Evolutionary conservation across 2,797 vertebrate genomes (phyloP).

Genomic region (Sebastes minor): DNA sequence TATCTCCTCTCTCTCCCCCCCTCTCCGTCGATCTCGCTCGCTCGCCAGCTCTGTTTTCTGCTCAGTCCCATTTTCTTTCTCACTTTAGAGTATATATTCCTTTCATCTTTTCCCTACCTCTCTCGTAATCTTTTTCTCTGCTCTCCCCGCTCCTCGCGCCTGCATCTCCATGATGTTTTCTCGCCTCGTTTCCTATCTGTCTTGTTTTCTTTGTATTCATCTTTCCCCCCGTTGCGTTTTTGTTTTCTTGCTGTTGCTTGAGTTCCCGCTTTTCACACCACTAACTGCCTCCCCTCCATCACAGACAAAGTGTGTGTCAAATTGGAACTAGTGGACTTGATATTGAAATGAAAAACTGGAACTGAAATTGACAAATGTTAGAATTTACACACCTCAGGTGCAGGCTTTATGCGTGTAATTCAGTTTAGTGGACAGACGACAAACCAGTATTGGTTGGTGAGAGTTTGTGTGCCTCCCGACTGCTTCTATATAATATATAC

Average conservation of each 20-base stretch:
- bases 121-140: constrained; percentile 16
- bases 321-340: constrained; percentile 14
- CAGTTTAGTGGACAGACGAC: neutral
- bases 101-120: constrained; percentile 17
- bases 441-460: neutral
- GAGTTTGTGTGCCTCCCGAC: neutral
- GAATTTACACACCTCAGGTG: constrained; percentile 11
- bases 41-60: constrained; percentile 21
- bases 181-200: constrained; percentile 29
- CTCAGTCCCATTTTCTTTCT: constrained; percentile 31
- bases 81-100: constrained; percentile 1
- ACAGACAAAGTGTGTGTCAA: constrained; percentile 30
- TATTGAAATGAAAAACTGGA: constrained; percentile 49
- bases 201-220: constrained; percentile 45
- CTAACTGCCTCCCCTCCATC: constrained; percentile 8
- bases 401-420: neutral
- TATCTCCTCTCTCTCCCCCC: constrained; percentile 54
- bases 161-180: constrained; percentile 29
- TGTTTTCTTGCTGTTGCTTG: constrained; percentile 19
- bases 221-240: constrained; percentile 23
- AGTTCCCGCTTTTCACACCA: constrained; percentile 11
- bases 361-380: constrained; percentile 33
- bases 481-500: neutral
- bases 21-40: neutral
- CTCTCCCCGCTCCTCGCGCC: neutral